Evolutionary conservation across 2,888 invertebrate genomes (phyloP).

Genomic region (Scrobipalpa costella): DNA sequence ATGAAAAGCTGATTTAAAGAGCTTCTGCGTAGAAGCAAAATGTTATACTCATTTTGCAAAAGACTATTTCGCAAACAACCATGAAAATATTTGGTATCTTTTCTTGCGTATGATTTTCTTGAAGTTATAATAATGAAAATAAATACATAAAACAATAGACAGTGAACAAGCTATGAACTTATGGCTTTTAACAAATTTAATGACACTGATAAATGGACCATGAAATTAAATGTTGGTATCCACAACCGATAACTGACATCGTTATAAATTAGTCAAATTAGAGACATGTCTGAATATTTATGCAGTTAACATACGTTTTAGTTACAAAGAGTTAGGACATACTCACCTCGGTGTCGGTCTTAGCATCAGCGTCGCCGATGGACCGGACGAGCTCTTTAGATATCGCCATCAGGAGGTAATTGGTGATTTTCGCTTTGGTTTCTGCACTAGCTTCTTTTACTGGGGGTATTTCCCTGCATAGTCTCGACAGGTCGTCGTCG

Average conservation of each 20-base stretch:
- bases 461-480: conserved; percentile 65
- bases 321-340: conserved; percentile 56
- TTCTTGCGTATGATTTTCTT: too few species aligned
- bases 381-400: conserved; percentile 77
- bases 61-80: too few species aligned
- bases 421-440: conserved; percentile 76
- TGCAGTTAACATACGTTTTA: conserved; percentile 56
- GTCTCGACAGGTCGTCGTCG: conserved; percentile 67
- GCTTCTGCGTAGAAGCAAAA: not conserved
- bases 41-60: too few species aligned
- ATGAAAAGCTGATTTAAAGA: too few species aligned
- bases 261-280: conserved; percentile 46
- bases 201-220: not conserved
- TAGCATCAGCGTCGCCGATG: conserved; percentile 76
- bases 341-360: conserved; percentile 78
- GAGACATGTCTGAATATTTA: conserved; percentile 44
- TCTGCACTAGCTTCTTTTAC: conserved; percentile 61
- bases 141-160: not conserved
- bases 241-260: conserved; percentile 52
- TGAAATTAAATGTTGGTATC: conserved; percentile 31
- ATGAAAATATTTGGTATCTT: too few species aligned
- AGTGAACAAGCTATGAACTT: conserved; percentile 1
- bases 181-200: not conserved
- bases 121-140: too few species aligned
- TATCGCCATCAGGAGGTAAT: conserved; percentile 78